phyloP scores from a whole-genome alignment of 2,888 invertebrate genomes.

The Alloplasta piceator region DNA sequence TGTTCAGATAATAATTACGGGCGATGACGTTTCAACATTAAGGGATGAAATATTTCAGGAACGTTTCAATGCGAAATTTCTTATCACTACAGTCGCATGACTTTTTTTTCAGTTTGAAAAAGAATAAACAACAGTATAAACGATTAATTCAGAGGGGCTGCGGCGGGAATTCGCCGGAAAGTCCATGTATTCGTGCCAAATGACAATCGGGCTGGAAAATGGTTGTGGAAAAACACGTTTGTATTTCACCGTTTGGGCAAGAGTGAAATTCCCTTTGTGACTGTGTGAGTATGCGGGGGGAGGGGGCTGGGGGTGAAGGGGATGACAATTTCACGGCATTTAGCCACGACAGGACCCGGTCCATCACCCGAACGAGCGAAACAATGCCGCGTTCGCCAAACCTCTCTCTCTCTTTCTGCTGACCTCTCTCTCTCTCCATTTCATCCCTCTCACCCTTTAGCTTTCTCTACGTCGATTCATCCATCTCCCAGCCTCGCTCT shows the following conservation, averaged over 20 bases:
- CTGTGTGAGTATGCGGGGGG: constrained; percentile 60
- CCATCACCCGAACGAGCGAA: constrained; percentile 73
- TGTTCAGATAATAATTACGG: too few species aligned
- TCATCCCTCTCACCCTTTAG: constrained; percentile 34
- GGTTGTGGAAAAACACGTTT: constrained; percentile 77
- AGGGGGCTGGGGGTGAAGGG: constrained; percentile 36
- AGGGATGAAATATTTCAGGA: too few species aligned
- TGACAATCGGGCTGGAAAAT: constrained; percentile 79
- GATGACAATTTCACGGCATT: constrained; percentile 83
- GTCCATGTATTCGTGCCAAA: constrained; percentile 72
- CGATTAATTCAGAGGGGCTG: constrained; percentile 35
- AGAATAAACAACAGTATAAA: too few species aligned
- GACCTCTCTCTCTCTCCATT: constrained; percentile 56
- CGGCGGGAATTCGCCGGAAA: constrained; percentile 53
- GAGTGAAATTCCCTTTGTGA: constrained; percentile 81
- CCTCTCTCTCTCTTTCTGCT: constrained; percentile 48
- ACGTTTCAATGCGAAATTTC: too few species aligned
- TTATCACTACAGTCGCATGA: too few species aligned
- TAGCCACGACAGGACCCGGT: constrained; percentile 77
- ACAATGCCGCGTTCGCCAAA: constrained; percentile 71
- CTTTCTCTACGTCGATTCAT: constrained; percentile 50
- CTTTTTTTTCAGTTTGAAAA: too few species aligned
- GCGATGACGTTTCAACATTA: too few species aligned
- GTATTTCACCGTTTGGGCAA: constrained; percentile 78
- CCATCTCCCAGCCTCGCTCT: constrained; percentile 60